Base-by-base conservation (phyloP, 2,888 invertebrate genomes). In the Amphipyra berbera region DNA sequence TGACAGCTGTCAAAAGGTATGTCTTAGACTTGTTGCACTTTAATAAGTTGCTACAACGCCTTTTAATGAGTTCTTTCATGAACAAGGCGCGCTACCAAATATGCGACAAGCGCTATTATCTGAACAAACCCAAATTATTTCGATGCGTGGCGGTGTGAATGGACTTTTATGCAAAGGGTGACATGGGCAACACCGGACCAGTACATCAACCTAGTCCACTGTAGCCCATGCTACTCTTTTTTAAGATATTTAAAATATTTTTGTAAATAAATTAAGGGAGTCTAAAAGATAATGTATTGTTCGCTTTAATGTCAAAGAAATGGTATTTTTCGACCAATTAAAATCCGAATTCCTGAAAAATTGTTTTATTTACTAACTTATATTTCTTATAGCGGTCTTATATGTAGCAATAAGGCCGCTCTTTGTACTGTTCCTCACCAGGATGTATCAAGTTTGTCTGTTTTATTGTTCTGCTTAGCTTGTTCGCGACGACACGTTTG, bases 311-410 rank as follows among this genome's bases (percentile, higher is more conserved):
- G 65, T 68, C 58, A 68, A 68, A 76, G 68, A 73, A 77, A 75
- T 68, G 50, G 72, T 84, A 82, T 85, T 83, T 84, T 84, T 83
- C 81, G 86, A 86, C 85, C 86, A 86, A 85, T 78, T 75, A 84
- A 85, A 85, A 86, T 81, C 84, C 86, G 85, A 85, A 86, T 86
- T 85, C 82, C 73, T 21, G 37, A 57, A 58, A 7, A 12, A 54
- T 49, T 62, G 49, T 73, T 67, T 75, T 33, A 50, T 66, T 64
- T 37, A 21, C 21, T 3, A 3, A 21, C 21, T 21, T 21, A 21
- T 21, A 1, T 21, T 21, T 3, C 21, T 21, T 21, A 21, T 1
- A 21, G 21, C 3, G 21, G 21, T 21, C 3, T 21, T 21, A 21
- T 21, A 21, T 21, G 1, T 21, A 3, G 21, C 21, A 3, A 21